Base-by-base conservation (phyloP, 1,140 invertebrate genomes). In the Lepidostoma basale region DNA sequence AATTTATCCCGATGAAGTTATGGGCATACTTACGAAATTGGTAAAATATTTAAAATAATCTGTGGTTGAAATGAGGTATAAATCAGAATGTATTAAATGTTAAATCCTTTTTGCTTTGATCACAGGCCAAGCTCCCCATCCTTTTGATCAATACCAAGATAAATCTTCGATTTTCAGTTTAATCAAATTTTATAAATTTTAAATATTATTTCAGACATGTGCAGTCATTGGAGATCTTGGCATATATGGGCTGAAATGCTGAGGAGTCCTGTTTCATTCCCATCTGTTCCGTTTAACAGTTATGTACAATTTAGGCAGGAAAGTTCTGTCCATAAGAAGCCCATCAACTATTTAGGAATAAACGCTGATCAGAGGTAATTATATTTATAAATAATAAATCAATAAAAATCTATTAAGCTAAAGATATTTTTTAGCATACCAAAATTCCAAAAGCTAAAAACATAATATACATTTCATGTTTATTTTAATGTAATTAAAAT, bases 171-270 rank as follows among this genome's bases (percentile, higher is more conserved):
- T n/a, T n/a, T n/a, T n/a, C n/a, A n/a, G n/a, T n/a, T n/a, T n/a
- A n/a, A n/a, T n/a, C n/a, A 14, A 62, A 10, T 12, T 16, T 36
- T 12, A 20, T 12, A 59, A 65, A 54, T 56, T 16, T n/a, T n/a
- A n/a, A n/a, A n/a, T n/a, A n/a, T n/a, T 44, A 73, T 78, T 76
- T 5, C 74, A 89, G 88, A 86, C 75, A 73, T 88, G 1, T 90
- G 88, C 72, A 89, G 85, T 73, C 89, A 91, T 76, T 81, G 86
- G 47, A 81, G 87, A 20, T 86, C 88, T 0, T 89, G 87, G 84
- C 76, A 74, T 45, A 84, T 85, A 62, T 88, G 86, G 73, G 83
- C 85, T 0, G 88, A 90, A 71, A 84, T 87, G 0, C 76, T 90
- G 0, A 12, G 25, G 3, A 74, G 74, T 0, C 77, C 78, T 0